Evolutionary conservation across 1,140 invertebrate species (phyloP).

Genomic region (Aphelinus atriplicis): DNA sequence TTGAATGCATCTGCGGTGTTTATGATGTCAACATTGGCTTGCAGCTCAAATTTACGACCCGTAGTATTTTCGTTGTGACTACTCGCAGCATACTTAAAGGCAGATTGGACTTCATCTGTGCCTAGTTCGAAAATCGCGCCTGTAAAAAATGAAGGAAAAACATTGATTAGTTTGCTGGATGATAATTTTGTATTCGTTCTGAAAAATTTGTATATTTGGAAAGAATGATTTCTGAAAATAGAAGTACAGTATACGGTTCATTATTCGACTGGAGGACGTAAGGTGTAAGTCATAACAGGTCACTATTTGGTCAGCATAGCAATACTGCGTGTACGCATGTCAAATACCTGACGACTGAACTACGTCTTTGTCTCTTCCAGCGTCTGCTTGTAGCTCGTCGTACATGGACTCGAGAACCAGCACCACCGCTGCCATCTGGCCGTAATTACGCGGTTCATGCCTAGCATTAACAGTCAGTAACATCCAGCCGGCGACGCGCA

Average conservation of each 20-base stretch:
- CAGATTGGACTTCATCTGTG: constrained; percentile 87
- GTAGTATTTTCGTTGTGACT: constrained; percentile 83
- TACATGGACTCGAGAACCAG: too few relatives aligned
- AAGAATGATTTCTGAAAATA: too few relatives aligned
- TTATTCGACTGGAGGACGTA: too few relatives aligned
- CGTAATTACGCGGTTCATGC: constrained; percentile 30
- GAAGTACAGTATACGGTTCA: too few relatives aligned
- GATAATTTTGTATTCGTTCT: too few relatives aligned
- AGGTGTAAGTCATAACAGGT: too few relatives aligned
- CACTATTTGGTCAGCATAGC: not conserved
- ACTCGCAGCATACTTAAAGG: constrained; percentile 86
- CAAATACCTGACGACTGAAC: too few relatives aligned
- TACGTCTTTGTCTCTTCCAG: not conserved
- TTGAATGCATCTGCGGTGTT: constrained; percentile 94
- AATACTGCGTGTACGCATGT: too few relatives aligned
- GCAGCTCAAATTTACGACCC: constrained; percentile 78
- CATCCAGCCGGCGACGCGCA: not conserved
- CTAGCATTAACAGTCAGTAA: constrained; percentile 33
- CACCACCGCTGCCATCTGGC: not conserved
- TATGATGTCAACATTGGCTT: constrained; percentile 89
- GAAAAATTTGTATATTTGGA: too few relatives aligned
- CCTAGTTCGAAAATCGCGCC: constrained; percentile 91
- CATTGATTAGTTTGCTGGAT: too few relatives aligned
- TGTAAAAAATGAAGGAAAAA: constrained; percentile 61
- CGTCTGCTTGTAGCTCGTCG: not conserved